These are phyloP conservation scores for Epsilonema sp. DNA, from an alignment of 2,888 invertebrate species.

Conservation along the genomic window DNA sequence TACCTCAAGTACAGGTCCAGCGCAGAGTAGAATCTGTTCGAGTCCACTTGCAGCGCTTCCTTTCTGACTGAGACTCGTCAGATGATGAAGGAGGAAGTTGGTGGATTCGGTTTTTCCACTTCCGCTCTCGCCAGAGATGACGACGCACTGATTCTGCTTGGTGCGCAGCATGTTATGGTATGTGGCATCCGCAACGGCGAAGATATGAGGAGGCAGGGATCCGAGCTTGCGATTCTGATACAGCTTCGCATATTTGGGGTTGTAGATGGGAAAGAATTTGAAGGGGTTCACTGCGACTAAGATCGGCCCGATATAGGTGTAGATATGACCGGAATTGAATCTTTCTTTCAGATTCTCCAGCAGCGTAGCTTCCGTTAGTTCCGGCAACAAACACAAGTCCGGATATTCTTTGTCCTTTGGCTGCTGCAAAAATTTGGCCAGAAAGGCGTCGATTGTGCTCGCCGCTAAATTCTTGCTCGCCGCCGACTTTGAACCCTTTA, in stretches of 20 bases:
- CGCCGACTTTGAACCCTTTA: slow-evolving; percentile 13
- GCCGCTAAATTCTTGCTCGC: slow-evolving; percentile 57
- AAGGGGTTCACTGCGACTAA: slow-evolving; percentile 76
- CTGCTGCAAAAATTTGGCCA: slow-evolving; percentile 77
- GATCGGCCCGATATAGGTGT: slow-evolving; percentile 76
- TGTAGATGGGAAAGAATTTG: slow-evolving; percentile 82
- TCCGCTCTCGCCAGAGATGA: slow-evolving; percentile 46
- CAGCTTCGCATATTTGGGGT: slow-evolving; percentile 83
- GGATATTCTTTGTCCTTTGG: slow-evolving; percentile 82
- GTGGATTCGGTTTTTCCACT: slow-evolving; percentile 94
- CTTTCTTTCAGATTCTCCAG: slow-evolving; percentile 62
- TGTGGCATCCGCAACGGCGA: slow-evolving; percentile 47
- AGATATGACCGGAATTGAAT: slow-evolving; percentile 76
- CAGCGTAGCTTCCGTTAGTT: slow-evolving; percentile 76
- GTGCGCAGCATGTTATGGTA: slow-evolving; percentile 55
- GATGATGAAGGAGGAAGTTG: slow-evolving; percentile 75
- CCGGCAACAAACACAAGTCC: slow-evolving; percentile 80
- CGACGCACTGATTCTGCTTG: slow-evolving; percentile 73
- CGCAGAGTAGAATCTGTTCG: slow-evolving; percentile 82
- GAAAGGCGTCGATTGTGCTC: slow-evolving; percentile 62
- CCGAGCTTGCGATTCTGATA: slow-evolving; percentile 78
- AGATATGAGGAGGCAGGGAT: slow-evolving; percentile 83
- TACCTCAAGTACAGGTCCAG: slow-evolving; percentile 76
- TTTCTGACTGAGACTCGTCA: slow-evolving; percentile 81
- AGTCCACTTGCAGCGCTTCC: slow-evolving; percentile 84